Conservation (phyloP, 2,797 vertebrate genomes). For the Meda fulgida region DNA sequence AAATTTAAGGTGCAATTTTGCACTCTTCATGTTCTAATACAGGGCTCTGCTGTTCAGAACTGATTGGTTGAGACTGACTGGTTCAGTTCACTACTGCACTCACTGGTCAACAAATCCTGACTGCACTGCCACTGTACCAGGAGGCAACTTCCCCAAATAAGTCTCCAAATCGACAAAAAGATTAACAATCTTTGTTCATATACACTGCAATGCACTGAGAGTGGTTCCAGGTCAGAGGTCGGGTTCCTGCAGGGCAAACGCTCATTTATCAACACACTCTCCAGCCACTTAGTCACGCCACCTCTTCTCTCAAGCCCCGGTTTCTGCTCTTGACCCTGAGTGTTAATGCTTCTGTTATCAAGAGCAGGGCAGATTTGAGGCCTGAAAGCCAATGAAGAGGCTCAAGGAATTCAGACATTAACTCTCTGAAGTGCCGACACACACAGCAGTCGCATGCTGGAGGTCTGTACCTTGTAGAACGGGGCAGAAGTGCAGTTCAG, state of each 20-base stretch:
- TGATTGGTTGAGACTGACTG: too few relatives aligned
- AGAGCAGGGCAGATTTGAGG: conserved; percentile 27
- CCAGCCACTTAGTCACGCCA: conserved; percentile 14
- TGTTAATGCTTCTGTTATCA: conserved; percentile 49
- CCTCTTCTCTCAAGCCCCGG: neutral
- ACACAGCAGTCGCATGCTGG: conserved; percentile 16
- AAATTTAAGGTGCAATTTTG: too few relatives aligned
- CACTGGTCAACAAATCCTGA: too few relatives aligned
- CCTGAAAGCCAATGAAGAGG: conserved; percentile 31
- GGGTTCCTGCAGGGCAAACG: conserved; percentile 37
- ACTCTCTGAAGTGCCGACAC: conserved; percentile 8
- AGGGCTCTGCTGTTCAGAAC: too few relatives aligned
- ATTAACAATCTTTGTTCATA: too few relatives aligned
- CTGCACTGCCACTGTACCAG: too few relatives aligned
- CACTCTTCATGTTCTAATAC: too few relatives aligned
- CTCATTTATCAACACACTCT: conserved; percentile 39
- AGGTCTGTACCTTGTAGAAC: neutral
- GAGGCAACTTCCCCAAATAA: too few relatives aligned
- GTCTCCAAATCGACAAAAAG: too few relatives aligned
- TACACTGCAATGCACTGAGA: neutral
- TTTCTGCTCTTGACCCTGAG: conserved; percentile 22
- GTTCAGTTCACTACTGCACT: too few relatives aligned
- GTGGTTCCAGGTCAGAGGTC: conserved; percentile 36
- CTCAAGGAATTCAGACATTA: conserved; percentile 7
- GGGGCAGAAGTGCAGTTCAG: neutral